Conservation (phyloP, 1,140 invertebrate genomes). For the Gerris buenoi region DNA sequence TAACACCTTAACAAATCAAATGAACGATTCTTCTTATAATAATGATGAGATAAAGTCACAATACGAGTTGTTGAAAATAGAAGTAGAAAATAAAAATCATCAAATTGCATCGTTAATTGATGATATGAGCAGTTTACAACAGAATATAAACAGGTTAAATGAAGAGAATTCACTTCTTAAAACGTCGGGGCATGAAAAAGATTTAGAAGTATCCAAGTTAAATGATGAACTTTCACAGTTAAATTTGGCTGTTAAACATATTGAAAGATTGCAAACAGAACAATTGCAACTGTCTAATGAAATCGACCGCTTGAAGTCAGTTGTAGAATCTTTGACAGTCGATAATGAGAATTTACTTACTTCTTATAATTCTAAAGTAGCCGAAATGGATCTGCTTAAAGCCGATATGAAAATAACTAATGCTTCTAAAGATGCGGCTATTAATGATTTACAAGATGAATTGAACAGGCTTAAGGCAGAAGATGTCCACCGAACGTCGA, state of each 20-base stretch:
- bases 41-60: neutral
- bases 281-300: neutral
- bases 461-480: neutral
- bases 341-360: neutral
- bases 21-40: too few species aligned
- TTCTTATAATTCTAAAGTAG: neutral
- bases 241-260: neutral
- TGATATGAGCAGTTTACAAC: neutral
- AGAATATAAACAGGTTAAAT: slow-evolving; percentile 3
- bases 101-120: neutral
- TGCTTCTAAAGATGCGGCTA: neutral
- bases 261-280: neutral
- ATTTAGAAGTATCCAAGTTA: neutral
- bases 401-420: neutral
- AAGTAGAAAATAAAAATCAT: neutral
- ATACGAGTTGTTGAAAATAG: neutral
- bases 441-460: neutral
- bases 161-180: slow-evolving; percentile 19
- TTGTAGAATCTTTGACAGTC: neutral
- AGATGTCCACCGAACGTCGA: too few species aligned
- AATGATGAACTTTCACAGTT: neutral
- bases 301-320: neutral
- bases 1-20: neutral
- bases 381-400: neutral
- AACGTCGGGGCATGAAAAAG: too few species aligned